Percentiles rank a stretch among this genome's conserved stretches.
phyloP scores from a whole-genome alignment of 2,888 invertebrate species.

The Unio pictorum region DNA sequence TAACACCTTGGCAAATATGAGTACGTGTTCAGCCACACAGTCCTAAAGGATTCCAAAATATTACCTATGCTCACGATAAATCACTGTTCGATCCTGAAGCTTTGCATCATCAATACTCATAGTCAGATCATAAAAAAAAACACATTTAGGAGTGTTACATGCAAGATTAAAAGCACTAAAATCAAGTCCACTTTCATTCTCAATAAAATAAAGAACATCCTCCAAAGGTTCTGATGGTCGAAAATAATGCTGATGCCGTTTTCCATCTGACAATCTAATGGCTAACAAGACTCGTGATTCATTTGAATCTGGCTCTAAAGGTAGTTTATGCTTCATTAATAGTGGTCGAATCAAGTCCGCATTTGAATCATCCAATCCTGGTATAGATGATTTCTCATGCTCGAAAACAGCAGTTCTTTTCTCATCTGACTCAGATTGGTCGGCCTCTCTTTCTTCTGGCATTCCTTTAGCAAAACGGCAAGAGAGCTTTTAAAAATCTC shows the following conservation, averaged over 20 bases:
- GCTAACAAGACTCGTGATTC: constrained; percentile 45
- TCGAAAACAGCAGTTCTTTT: neutral
- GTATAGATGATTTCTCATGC: neutral
- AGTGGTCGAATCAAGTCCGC: constrained; percentile 6
- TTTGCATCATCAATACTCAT: constrained; percentile 31
- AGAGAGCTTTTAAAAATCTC: constrained; percentile 27
- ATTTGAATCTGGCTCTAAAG: constrained; percentile 36
- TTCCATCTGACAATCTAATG: constrained; percentile 48
- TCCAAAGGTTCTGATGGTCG: constrained; percentile 34
- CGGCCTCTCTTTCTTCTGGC: neutral
- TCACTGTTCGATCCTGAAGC: constrained; percentile 46
- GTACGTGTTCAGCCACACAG: no score
- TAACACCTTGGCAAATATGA: no score
- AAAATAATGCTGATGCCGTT: constrained; percentile 49
- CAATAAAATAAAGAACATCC: constrained; percentile 47
- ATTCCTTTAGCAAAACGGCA: constrained; percentile 15
- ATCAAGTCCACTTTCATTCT: constrained; percentile 35
- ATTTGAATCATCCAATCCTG: neutral
- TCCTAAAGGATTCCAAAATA: neutral
- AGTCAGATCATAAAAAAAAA: constrained; percentile 41
- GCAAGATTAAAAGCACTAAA: constrained; percentile 39
- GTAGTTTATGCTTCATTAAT: constrained; percentile 27
- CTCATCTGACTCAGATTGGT: no score
- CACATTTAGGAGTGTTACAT: constrained; percentile 43
- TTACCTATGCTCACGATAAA: constrained; percentile 45